Evolutionary conservation across 2,888 invertebrate species (phyloP).

Genomic region (Rhaphigaster nebulosa): DNA sequence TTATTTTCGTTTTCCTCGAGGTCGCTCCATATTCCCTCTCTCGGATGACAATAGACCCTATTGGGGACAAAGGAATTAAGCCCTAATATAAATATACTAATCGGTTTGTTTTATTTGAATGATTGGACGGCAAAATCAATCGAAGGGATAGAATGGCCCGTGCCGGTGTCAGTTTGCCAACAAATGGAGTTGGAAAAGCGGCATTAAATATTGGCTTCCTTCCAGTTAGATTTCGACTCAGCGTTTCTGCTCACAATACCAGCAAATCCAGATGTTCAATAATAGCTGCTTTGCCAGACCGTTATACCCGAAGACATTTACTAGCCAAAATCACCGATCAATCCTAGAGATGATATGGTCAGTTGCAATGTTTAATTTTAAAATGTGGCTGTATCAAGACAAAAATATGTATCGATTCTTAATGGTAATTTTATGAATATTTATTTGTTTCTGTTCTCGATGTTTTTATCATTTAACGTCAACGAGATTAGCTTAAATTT

Average conservation of each 20-base stretch:
- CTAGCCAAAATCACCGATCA: not conserved
- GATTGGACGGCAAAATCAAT: conserved; percentile 16
- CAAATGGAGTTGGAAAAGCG: conserved; percentile 28
- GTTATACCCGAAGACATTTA: not conserved
- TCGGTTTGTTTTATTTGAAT: conserved; percentile 28
- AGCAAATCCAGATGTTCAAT: conserved; percentile 28
- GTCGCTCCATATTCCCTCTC: not conserved
- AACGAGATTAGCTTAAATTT: too few species aligned
- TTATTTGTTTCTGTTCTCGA: too few species aligned
- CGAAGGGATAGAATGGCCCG: conserved; percentile 16
- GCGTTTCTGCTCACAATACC: conserved; percentile 28
- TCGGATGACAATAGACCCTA: not conserved
- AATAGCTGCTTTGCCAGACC: conserved; percentile 9
- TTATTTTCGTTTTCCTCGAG: not conserved
- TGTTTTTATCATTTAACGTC: too few species aligned
- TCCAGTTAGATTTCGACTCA: conserved; percentile 35
- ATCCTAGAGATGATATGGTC: not conserved
- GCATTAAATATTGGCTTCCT: conserved; percentile 27
- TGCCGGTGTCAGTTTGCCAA: conserved; percentile 14
- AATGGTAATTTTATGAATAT: too few species aligned
- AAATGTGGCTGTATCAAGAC: not conserved
- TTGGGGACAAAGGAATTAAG: not conserved
- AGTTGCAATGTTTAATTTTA: not conserved
- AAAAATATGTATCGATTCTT: not conserved
- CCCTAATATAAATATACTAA: not conserved